Evolutionary conservation across 2,888 invertebrate genomes (phyloP), one percentile per base, ranked within the genome.

Genomic region (Caenorhabditis panamensis): DNA sequence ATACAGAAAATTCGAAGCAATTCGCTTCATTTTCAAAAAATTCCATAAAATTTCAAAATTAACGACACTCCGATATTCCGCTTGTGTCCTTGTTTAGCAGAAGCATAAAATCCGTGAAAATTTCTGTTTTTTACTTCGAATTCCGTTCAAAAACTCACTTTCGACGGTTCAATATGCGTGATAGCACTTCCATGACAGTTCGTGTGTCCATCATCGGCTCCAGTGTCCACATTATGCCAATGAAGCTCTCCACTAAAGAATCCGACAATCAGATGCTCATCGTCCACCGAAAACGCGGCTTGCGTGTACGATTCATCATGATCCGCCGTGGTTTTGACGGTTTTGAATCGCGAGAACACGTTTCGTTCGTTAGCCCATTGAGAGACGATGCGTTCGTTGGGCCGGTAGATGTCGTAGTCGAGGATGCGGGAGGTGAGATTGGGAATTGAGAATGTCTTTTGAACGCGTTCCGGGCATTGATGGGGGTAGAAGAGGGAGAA

Each of bases 401-500:
- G 75, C 0, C 13, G 24, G 1, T 67, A 18, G 16, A 73, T 22
- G 11, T 82, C 82, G 44, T 54, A 36, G 13, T 49, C 26, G 36
- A 63, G 11, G 8, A 61, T 5, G n/a, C 77, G 72, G 16, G 62
- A 66, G 18, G 84, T 77, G 2, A 88, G 69, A 66, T 88, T 88
- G 8, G 51, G 37, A n/a, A 82, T 73, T n/a, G 75, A 53, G 6
- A 18, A 18, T 24, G 67, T 56, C n/a, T 49, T 49, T 1, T 53
- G 94, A 88, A 94, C 94, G 0, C 95, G 95, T 92, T 96, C 96
- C 0, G 98, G 98, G 92, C 98, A 99, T 89, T 96, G 95, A 92
- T 99, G 98, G 0, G 97, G 97, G 84, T 94, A 94, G 90, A 96
- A 95, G 44, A 98, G 93, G 91, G 96, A 96, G 91, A 98, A 98